Evolutionary conservation across 2,113 vertebrate species (phyloP), one percentile per base, ranked within the genome.

Genomic region (Saccopteryx leptura): DNA sequence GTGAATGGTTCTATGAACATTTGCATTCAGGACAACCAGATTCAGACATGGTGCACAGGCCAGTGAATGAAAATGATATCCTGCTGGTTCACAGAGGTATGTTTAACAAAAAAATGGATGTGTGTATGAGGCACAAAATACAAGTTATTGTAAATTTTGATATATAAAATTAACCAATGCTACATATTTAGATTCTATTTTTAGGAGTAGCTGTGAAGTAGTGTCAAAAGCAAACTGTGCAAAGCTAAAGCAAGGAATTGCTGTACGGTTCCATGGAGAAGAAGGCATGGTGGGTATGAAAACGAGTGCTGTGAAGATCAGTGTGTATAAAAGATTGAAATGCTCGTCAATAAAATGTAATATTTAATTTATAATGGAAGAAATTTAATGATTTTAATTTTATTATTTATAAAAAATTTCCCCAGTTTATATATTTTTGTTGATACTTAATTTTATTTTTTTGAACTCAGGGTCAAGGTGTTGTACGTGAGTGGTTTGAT

Each of bases 1-100:
- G 99, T 88, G 99, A 99, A 96, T 99, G 99, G 99, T 99, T 99
- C 98, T 99, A 99, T 93, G 99, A 99, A 98, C 99, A 99, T 96
- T 98, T 99, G 95, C 98, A 99, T 90, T 99, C 99, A 0, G 99
- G 99, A 86, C 99, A 99, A 95, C 99, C 99, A 0, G 99, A 99
- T 97, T 99, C 99, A 0, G 99, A 99, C 97, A 99, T 99, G 99
- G 99, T 99, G 50, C 99, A 99, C 97, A 99, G 99, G 33, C 99
- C 99, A 18, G 99, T 99, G 98, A 99, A 98, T 96, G 99, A 99
- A 98, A 99, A 98, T 56, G 99, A 99, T 98, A 99, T 99, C 90
- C 99, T 99, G 61, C 98, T 99, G 94, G 99, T 99, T 97, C 99
- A 99, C 96, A 99, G 99, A 99, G 99, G 99, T 99, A 99, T 75